Evolutionary conservation across 2,797 vertebrate genomes (phyloP).

Genomic region (Tenualosa thibaudeaui): DNA sequence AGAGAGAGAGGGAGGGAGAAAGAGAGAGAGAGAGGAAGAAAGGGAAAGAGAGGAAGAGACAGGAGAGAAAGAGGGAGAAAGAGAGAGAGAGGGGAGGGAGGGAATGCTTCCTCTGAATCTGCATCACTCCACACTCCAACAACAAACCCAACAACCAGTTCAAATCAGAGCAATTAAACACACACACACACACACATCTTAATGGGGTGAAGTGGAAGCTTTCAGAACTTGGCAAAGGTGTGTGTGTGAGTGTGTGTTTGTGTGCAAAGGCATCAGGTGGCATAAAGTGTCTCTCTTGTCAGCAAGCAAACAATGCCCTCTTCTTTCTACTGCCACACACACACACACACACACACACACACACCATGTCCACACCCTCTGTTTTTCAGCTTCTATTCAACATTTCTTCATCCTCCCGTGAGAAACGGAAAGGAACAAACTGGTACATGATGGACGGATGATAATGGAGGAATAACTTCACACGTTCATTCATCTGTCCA

Average conservation of each 20-base stretch:
- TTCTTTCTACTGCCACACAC: constrained; percentile 5
- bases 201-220: neutral
- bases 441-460: neutral
- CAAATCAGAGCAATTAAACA: too few relatives aligned
- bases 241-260: neutral
- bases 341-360: constrained; percentile 6
- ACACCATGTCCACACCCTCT: neutral
- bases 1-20: too few relatives aligned
- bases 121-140: too few relatives aligned
- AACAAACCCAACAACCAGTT: too few relatives aligned
- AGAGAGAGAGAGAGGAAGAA: too few relatives aligned
- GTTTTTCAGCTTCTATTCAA: constrained; percentile 20
- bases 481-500: neutral
- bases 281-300: neutral
- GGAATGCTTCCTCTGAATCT: too few relatives aligned
- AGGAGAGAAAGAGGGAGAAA: too few relatives aligned
- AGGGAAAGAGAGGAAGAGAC: too few relatives aligned
- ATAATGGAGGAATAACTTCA: neutral
- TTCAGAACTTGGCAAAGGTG: neutral
- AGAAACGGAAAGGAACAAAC: neutral
- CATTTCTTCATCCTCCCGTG: constrained; percentile 5
- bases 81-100: too few relatives aligned
- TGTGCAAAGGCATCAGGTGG: neutral
- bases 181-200: constrained; percentile 7
- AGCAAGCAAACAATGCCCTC: neutral